These are phyloP conservation scores for Bombus superbus DNA, from an alignment of 1,140 invertebrate genomes.

Conservation along the genomic window DNA sequence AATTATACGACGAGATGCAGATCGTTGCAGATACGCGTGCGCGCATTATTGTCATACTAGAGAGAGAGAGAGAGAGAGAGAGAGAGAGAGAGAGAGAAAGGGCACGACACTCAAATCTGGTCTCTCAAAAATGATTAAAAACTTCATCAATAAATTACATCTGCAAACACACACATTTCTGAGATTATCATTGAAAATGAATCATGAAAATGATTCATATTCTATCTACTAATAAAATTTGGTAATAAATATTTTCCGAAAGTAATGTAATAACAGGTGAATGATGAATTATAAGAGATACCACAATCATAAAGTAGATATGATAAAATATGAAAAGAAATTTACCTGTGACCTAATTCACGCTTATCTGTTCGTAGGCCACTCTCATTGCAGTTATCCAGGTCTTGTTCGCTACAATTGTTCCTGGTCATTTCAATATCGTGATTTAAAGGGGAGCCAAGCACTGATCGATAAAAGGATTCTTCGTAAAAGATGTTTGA, in stretches of 20 bases:
- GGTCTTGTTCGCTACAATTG: conserved; percentile 83
- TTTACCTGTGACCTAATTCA: conserved; percentile 85
- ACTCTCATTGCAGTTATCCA: conserved; percentile 85
- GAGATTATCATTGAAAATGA: background rate
- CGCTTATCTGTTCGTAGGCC: conserved; percentile 83
- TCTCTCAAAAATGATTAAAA: background rate
- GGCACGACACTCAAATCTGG: background rate
- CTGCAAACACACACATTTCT: background rate
- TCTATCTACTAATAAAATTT: background rate
- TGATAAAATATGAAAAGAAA: conserved; percentile 20
- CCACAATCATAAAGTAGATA: background rate
- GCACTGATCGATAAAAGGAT: conserved; percentile 51
- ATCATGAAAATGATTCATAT: background rate
- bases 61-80: background rate
- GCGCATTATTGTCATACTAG: conserved; percentile 24
- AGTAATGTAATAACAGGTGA: background rate
- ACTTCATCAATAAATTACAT: background rate
- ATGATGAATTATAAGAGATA: background rate
- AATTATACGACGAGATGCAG: conserved; percentile 15
- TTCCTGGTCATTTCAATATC: conserved; percentile 74
- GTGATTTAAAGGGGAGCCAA: conserved; percentile 49
- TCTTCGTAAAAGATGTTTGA: conserved; percentile 57
- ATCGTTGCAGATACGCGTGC: conserved; percentile 40
- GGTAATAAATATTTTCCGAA: background rate
- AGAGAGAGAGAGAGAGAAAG: accelerated